Base-by-base conservation (phyloP, 2,797 vertebrate genomes). In the Crypturellus tataupa region DNA sequence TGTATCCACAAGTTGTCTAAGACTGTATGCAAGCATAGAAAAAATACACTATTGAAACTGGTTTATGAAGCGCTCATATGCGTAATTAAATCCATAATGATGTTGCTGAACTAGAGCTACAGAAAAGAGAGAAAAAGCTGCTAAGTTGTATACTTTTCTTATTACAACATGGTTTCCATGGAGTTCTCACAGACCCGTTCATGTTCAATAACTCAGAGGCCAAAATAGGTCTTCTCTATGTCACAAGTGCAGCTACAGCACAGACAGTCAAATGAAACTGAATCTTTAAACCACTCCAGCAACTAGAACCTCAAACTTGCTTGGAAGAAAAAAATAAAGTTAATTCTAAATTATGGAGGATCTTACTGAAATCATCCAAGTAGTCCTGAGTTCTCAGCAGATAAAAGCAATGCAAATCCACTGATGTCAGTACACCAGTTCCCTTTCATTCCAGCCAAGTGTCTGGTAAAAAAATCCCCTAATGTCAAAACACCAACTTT, bases 101-200 rank as follows among this genome's bases (percentile, higher is more conserved):
- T 91, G 88, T 90, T 95, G 44, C 68, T 90, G 78, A 89, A 60
- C 29, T 49, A 64, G 10, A 15, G 49, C 68, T 90, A 59, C 18
- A 65, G 33, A 89, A 81, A 77, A 1, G 37, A 77, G 40, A 67
- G 44, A 19, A 29, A 8, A 1, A 8, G 49, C 37, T 79, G 67
- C 87, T 84, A 64, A 89, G 73, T 91, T 58, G 73, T 9, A n/a
- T 42, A 49, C 59, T 42, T 3, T 84, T 86, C 42, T 78, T 76
- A 35, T 15, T 92, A 46, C 63, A 46, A 27, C 18, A 5, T 58
- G 49, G 7, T 83, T 80, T 91, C 63, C 80, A 23, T 29, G 68
- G 49, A 58, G 40, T 23, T 53, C 79, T 91, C 80, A 23, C 69
- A 94, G 58, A 6, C n/a, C n/a, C 58, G 25, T 46, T 55, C 12